Base-by-base conservation (phyloP, 2,113 vertebrate species). In the Gallinago paraguaiae region DNA sequence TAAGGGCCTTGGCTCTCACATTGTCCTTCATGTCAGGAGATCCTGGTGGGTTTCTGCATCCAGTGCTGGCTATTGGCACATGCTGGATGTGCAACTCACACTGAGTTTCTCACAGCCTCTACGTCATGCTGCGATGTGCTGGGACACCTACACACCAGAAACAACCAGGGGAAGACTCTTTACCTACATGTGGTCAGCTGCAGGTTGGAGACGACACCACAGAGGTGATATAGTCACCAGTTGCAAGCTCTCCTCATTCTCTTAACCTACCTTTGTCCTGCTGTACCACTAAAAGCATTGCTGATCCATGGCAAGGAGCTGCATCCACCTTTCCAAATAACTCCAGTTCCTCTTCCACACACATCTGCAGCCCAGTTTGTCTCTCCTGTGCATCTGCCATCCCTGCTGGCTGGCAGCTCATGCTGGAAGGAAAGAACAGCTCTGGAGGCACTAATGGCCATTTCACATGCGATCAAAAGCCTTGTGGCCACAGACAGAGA, bases 181-280 rank as follows among this genome's bases (percentile, higher is more conserved):
- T 27, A 23, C 25, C 24, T 70, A 12, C 24, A 35, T 13, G 50
- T 43, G 41, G 31, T 83, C 82, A 83, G 12, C 24, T 27, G 22
- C 0, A 0, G 28, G 37, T 37, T 51, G 53, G 24, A 35, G 30
- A 51, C 0, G 0, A 48, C 22, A 56, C 37, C 11, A 9, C 1
- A 35, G 11, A 39, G 20, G n/a, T 82, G 24, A 5, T 33, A 6
- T 35, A 35, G 28, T 76, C 33, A 50, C 25, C 45, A 41, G 4
- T 0, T 79, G n/a, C 23, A 69, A 25, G 10, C 22, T 65, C 37
- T 90, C 9, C 48, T 39, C 2, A 0, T 46, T 68, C n/a, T 68
- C 25, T 53, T 83, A 39, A 50, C 39, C 43, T 31, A 18, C 10
- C 19, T 79, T 64, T 74, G 31, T 69, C 30, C 31, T 60, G n/a